Evolutionary conservation across 2,113 vertebrate genomes (phyloP).

Genomic region (cattle (Bos taurus)): DNA sequence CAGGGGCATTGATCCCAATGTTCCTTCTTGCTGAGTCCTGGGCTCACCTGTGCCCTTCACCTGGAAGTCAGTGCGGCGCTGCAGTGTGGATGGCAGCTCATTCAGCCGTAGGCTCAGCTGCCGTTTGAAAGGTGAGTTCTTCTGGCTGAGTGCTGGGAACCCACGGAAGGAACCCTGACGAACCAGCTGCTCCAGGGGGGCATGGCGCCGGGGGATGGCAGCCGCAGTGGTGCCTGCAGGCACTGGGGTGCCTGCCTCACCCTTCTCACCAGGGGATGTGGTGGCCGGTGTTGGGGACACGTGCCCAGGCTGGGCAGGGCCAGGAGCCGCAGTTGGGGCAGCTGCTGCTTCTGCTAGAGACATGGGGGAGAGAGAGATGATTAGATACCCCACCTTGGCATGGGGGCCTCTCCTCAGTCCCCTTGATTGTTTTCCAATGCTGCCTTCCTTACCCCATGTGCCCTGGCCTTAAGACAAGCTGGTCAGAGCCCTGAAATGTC

Average conservation of each 20-base stretch:
- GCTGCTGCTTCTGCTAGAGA: conserved; percentile 67
- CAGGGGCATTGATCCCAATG: background rate
- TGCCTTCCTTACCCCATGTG: background rate
- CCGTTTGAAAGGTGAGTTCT: conserved; percentile 94
- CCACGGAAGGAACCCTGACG: conserved; percentile 94
- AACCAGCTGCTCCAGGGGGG: conserved; percentile 93
- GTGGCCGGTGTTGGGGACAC: conserved; percentile 87
- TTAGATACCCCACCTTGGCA: background rate
- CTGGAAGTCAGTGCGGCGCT: conserved; percentile 89
- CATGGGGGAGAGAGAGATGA: background rate
- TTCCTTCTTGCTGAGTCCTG: background rate
- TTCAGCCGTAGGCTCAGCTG: conserved; percentile 93
- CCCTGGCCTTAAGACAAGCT: background rate
- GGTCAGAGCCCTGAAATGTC: background rate
- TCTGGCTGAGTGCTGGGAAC: conserved; percentile 92
- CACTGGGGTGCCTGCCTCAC: conserved; percentile 80
- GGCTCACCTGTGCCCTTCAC: conserved; percentile 87
- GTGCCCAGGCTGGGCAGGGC: conserved; percentile 79
- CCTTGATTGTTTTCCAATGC: background rate
- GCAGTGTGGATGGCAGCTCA: conserved; percentile 92
- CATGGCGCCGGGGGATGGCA: conserved; percentile 91
- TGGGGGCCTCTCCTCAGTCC: background rate
- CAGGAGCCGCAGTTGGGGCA: conserved; percentile 51
- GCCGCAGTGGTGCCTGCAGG: conserved; percentile 75
- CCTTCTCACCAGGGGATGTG: conserved; percentile 85